Evolutionary conservation across 2,888 invertebrate genomes (phyloP).

Genomic region (Argyresthia albistria): DNA sequence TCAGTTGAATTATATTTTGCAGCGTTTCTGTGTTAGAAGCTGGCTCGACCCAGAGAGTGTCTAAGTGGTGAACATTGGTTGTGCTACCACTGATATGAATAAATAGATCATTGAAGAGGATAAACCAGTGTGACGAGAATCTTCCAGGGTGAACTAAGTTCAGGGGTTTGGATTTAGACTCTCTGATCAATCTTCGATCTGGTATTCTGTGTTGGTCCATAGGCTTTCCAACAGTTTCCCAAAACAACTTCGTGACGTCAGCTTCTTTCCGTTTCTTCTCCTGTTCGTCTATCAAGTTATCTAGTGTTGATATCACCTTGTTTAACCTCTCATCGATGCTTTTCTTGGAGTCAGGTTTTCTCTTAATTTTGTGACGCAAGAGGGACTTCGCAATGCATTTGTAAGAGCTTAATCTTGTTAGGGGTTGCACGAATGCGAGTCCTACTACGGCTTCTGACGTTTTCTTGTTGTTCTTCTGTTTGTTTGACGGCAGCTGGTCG

Average conservation of each 20-base stretch:
- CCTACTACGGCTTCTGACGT: slow-evolving; percentile 73
- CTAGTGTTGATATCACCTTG: slow-evolving; percentile 74
- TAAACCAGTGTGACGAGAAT: slow-evolving; percentile 85
- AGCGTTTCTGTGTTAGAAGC: slow-evolving; percentile 76
- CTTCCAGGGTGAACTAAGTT: slow-evolving; percentile 79
- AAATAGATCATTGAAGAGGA: slow-evolving; percentile 86
- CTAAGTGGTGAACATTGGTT: slow-evolving; percentile 77
- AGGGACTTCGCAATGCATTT: slow-evolving; percentile 74
- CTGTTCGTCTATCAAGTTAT: slow-evolving; percentile 75
- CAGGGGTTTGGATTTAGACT: slow-evolving; percentile 81
- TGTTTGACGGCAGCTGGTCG: slow-evolving; percentile 68
- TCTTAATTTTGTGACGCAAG: slow-evolving; percentile 56
- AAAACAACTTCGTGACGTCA: slow-evolving; percentile 79
- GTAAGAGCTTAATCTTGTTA: slow-evolving; percentile 74
- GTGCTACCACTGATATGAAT: slow-evolving; percentile 81
- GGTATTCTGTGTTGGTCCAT: slow-evolving; percentile 75
- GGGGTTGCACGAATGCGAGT: slow-evolving; percentile 74
- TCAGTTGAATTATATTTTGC: slow-evolving; percentile 77
- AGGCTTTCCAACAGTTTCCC: slow-evolving; percentile 79
- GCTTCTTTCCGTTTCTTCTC: slow-evolving; percentile 76
- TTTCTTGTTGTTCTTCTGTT: slow-evolving; percentile 66
- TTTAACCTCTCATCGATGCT: slow-evolving; percentile 67
- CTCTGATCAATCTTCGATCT: slow-evolving; percentile 82
- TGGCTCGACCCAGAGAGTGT: slow-evolving; percentile 86
- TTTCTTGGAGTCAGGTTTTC: slow-evolving; percentile 48